A percentile compares a stretch with the other conserved stretches of the same genome.
Evolutionary conservation across 2,113 vertebrate genomes (phyloP).

Genomic region (Marcusenius ussheri): DNA sequence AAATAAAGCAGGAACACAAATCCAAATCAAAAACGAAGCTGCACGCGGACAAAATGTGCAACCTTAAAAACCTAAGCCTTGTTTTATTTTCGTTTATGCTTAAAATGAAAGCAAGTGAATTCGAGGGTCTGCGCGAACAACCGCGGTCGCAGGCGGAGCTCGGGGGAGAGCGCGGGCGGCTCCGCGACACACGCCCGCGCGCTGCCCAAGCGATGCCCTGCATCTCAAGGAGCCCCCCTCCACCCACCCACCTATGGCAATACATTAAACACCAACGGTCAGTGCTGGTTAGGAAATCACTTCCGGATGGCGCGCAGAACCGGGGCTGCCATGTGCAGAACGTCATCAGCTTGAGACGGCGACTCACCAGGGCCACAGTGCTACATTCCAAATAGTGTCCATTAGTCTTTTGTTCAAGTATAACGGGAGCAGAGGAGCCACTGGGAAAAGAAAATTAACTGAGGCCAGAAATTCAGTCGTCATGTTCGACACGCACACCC

Average conservation of each 20-base stretch:
- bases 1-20: not conserved
- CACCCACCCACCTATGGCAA: constrained; percentile 39
- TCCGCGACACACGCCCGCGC: not conserved
- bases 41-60: not conserved
- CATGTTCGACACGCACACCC: constrained; percentile 51
- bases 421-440: constrained; percentile 32
- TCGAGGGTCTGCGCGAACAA: not conserved
- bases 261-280: constrained; percentile 37
- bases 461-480: constrained; percentile 1
- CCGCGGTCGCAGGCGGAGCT: not conserved
- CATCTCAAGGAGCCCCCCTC: not conserved
- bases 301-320: constrained; percentile 1
- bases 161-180: not conserved
- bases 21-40: not conserved
- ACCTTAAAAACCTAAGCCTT: not conserved
- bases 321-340: constrained; percentile 29
- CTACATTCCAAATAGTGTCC: constrained; percentile 61
- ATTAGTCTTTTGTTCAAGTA: constrained; percentile 44
- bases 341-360: constrained; percentile 36
- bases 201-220: not conserved
- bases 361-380: constrained; percentile 47
- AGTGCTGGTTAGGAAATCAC: constrained; percentile 33
- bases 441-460: constrained; percentile 36
- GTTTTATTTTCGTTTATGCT: not conserved
- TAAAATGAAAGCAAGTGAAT: not conserved